Percentiles rank a stretch among this genome's conserved stretches.
Conservation (phyloP, 2,888 invertebrate genomes). For the Lysandra bellargus region DNA sequence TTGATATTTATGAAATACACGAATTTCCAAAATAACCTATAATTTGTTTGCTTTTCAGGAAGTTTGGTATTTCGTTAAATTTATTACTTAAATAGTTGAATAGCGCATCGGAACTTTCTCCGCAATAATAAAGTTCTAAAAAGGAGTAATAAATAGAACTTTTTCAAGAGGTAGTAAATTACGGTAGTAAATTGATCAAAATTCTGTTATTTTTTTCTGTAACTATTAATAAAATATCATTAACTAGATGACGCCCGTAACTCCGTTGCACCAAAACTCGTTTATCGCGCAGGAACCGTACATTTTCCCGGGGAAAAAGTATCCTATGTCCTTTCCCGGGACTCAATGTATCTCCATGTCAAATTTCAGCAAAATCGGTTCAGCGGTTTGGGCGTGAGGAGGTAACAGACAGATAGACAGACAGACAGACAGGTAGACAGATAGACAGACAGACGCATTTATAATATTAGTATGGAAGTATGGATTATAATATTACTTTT, state of each 20-base stretch:
- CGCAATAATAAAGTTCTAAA: slow-evolving; percentile 3
- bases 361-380: too few species aligned
- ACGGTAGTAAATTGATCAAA: not conserved
- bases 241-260: too few species aligned
- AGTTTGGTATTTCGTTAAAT: slow-evolving; percentile 9
- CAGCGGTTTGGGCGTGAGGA: too few species aligned
- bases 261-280: too few species aligned
- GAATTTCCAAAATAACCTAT: not conserved
- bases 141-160: slow-evolving; percentile 7
- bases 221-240: not conserved
- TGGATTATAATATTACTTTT: not conserved
- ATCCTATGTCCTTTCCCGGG: too few species aligned
- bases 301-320: too few species aligned
- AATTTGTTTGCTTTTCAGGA: not conserved
- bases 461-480: too few species aligned
- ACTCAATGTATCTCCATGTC: too few species aligned
- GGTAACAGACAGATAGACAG: too few species aligned
- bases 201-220: not conserved
- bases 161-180: not conserved
- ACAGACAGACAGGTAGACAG: too few species aligned
- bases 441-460: too few species aligned
- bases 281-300: too few species aligned
- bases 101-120: not conserved
- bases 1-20: not conserved
- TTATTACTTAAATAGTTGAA: slow-evolving; percentile 14